Evolutionary conservation across 2,113 vertebrate genomes (phyloP).

Genomic region (Corapipo altera): DNA sequence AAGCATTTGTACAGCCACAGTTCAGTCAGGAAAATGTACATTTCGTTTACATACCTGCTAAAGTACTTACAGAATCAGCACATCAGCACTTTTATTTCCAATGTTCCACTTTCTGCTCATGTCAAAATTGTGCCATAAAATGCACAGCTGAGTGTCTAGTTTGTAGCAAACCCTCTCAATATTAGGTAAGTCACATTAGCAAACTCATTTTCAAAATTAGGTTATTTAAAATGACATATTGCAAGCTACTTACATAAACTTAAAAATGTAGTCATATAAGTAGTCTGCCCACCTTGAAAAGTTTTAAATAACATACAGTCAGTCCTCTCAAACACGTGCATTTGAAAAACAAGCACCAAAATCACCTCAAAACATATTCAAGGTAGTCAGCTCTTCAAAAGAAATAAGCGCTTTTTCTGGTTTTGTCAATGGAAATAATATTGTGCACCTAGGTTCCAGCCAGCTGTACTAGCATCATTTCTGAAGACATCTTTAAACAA

Average conservation of each 20-base stretch:
- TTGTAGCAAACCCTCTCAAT: background rate
- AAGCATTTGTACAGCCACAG: background rate
- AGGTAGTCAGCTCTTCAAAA: background rate
- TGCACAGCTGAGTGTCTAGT: background rate
- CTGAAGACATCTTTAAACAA: background rate
- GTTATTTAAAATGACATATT: background rate
- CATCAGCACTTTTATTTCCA: background rate
- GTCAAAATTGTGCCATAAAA: background rate
- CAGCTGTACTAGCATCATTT: background rate
- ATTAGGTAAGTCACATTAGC: background rate
- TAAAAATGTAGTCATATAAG: background rate
- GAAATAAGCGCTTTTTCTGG: rapidly evolving
- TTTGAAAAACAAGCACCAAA: background rate
- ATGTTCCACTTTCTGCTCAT: background rate
- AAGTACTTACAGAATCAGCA: background rate
- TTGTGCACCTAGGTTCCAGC: background rate
- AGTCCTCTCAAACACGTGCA: background rate
- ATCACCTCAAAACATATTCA: background rate
- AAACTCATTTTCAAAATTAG: background rate
- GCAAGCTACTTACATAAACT: background rate
- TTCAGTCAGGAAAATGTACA: background rate
- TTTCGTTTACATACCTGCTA: background rate
- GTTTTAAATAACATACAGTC: background rate
- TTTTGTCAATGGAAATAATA: background rate
- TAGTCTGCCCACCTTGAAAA: background rate